Base-by-base conservation (phyloP, 2,797 vertebrate genomes). In the Lagocephalus sceleratus region DNA sequence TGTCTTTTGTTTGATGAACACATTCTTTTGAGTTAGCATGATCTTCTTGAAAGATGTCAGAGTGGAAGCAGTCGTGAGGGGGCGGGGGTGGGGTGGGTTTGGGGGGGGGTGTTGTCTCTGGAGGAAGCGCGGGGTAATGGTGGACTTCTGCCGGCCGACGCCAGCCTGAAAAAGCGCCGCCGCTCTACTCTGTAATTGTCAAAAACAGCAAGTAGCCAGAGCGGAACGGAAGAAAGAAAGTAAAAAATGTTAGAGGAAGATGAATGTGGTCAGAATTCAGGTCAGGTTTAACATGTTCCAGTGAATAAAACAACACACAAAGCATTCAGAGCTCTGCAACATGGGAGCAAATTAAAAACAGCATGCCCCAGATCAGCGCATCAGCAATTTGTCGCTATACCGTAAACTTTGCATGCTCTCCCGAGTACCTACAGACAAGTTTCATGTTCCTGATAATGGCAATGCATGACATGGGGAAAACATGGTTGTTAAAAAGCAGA, bases 401-500 rank as follows among this genome's bases (percentile, higher is more conserved):
- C 15, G 22, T 47, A 51, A 47, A 5, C 17, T 54, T 35, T 2
- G 21, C 44, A 47, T 11, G 14, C 4, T 47, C 22, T 39, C 17
- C 14, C 50, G 43, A 66, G 41, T 25, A 48, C 32, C 20, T 5
- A 25, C 10, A 35, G 57, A 60, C 70, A 42, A 55, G 62, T 42
- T 32, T 47, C 0, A 6, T 22, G 47, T 49, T 52, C 25, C 44
- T 42, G 40, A 26, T 91, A 88, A 90, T 90, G 79, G 90, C 73
- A 89, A 80, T 83, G 81, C 25, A 63, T 58, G 51, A 53, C 8
- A 57, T 21, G 59, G 15, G 60, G 60, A 78, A 84, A 81, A 85
- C 69, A 78, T 62, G 56, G 74, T 57, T 66, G 82, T 91, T 84
- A 88, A 89, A 90, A 76, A 89, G 58, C 89, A 90, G 89, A 87